Base-by-base conservation (phyloP, 92 coral and sea anemone genomes). In the Zoanthus sansibaricus region DNA sequence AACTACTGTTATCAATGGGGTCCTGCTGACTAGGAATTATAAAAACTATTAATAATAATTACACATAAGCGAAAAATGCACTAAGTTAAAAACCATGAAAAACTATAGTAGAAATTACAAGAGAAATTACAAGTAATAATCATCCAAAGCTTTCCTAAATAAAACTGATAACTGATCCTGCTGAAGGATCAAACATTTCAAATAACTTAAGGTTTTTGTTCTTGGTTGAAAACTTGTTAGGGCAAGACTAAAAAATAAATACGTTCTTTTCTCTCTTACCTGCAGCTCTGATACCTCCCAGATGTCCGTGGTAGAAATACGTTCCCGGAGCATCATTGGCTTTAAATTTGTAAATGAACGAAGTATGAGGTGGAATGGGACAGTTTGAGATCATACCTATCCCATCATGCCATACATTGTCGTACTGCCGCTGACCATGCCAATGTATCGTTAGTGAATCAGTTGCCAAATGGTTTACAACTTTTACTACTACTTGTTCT, bases 251-350 rank as follows among this genome's bases (percentile, higher is more conserved):
- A 58, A 58, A 14, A 14, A 17, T 58, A 14, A 58, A 58, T 14
- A 58, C 15, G 66, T 58, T 15, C 17, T 58, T 58, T 14, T 13
- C 20, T 18, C 48, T 31, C 51, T 54, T 15, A 82, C 86, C 86
- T 48, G 86, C 86, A 2, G 86, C 86, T 48, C 89, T 73, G 20
- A 86, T 86, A 14, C 89, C 89, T 12, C 89, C 89, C 12, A 86
- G 89, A 62, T 86, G 89, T 82, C 89, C 89, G 49, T 86, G 89
- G 82, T 86, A 86, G 80, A 86, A 86, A 42, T 86, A 86, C 6
- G 89, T 76, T 45, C 89, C 89, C 9, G 89, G 84, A 37, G 69
- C 48, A 31, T 47, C 62, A 37, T 86, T 86, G 15, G 80, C 89
- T 8, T 55, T 77, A 70, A 86, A 86, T 10, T 42, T 61, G 76